Percentiles rank a stretch among this genome's conserved stretches.
Conservation (phyloP, 64 coral and sea anemone species). For the Astreopora myriophthalma region DNA sequence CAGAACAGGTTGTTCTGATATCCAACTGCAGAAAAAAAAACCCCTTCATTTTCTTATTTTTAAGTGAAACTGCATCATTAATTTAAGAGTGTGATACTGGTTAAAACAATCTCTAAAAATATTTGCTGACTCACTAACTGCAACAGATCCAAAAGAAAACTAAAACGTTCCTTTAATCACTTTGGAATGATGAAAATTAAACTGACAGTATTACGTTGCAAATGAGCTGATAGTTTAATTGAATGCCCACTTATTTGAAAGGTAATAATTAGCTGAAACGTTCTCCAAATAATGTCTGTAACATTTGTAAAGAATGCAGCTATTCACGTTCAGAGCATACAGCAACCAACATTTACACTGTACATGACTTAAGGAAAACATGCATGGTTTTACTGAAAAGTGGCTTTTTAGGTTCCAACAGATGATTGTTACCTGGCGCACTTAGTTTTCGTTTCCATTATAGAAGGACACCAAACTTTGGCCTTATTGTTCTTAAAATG, state of each 20-base stretch:
- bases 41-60: no score
- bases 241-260: not conserved
- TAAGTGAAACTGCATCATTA: no score
- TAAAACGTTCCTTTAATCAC: no score
- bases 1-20: no score
- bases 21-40: no score
- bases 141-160: not conserved
- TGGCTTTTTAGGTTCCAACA: not conserved
- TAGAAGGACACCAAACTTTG: not conserved
- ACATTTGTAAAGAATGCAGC: not conserved
- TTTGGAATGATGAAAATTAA: not conserved
- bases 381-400: not conserved
- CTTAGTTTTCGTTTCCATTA: constrained; percentile 1
- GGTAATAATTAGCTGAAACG: not conserved
- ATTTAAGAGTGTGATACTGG: no score
- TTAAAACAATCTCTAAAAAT: not conserved
- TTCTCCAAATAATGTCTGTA: not conserved
- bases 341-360: not conserved
- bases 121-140: not conserved
- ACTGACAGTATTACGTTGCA: constrained; percentile 23
- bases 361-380: not conserved
- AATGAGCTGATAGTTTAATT: not conserved
- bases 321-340: not conserved
- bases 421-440: not conserved
- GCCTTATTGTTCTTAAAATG: not conserved